Evolutionary conservation across 1,140 invertebrate species (phyloP).

Genomic region (Planococcus citri): DNA sequence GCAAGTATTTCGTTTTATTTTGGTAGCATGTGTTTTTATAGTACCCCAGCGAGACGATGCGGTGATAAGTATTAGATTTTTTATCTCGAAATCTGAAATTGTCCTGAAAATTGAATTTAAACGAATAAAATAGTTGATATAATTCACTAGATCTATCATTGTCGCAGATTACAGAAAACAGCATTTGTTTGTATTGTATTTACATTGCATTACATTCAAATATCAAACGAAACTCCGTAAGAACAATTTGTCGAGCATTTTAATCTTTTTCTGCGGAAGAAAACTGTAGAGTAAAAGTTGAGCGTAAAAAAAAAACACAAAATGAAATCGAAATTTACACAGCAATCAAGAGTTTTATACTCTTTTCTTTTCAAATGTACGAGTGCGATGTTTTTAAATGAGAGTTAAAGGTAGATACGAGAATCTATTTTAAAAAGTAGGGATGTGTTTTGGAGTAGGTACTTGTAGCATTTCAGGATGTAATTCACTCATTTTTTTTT

Average conservation of each 20-base stretch:
- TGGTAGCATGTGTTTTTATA: background rate
- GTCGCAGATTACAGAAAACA: too few species aligned
- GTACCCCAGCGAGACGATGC: background rate
- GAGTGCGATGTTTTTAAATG: background rate
- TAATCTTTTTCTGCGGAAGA: background rate
- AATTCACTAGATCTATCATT: too few species aligned
- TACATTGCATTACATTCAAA: too few species aligned
- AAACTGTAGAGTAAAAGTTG: background rate
- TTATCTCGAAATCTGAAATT: background rate
- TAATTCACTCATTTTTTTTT: background rate
- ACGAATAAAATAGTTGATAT: background rate
- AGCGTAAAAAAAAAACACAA: background rate
- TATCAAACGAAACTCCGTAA: too few species aligned
- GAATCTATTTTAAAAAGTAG: background rate
- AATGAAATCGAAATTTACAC: constrained; percentile 3
- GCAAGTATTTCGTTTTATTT: too few species aligned
- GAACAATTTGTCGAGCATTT: too few species aligned
- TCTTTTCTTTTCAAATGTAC: background rate
- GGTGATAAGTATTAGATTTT: background rate
- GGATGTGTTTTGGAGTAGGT: background rate
- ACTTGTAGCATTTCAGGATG: background rate
- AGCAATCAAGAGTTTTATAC: background rate
- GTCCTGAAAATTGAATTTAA: background rate
- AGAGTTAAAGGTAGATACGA: background rate
- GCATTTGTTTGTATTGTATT: too few species aligned